Evolutionary conservation across 2,113 vertebrate species (phyloP).

Genomic region (Plecturocebus donacophilus): DNA sequence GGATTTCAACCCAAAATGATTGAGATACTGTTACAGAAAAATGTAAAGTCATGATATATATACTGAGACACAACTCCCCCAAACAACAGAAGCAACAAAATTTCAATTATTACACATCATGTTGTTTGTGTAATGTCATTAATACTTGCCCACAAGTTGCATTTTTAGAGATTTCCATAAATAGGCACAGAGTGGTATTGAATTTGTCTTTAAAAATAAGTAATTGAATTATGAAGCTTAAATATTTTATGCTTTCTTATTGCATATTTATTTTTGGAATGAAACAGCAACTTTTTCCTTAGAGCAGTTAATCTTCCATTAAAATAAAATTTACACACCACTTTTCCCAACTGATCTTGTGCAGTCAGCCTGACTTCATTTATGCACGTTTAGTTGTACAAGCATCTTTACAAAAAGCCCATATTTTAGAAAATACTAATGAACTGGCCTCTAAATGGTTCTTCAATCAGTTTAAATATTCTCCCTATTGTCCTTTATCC

Average conservation of each 20-base stretch:
- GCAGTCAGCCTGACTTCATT: background rate
- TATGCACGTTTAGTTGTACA: conserved; percentile 41
- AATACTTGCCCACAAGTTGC: background rate
- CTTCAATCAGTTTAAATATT: background rate
- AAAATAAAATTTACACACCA: conserved; percentile 39
- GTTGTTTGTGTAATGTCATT: background rate
- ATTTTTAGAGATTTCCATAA: conserved; percentile 15
- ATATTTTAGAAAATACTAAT: conserved; percentile 28
- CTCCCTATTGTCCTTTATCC: conserved; percentile 34
- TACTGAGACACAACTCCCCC: background rate
- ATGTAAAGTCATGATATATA: background rate
- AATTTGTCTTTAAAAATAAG: conserved; percentile 43
- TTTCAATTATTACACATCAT: background rate
- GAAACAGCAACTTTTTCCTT: conserved; percentile 50
- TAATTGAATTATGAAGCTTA: conserved; percentile 35
- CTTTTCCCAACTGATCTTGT: conserved; percentile 18
- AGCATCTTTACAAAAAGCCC: conserved; percentile 16
- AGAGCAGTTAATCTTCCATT: conserved; percentile 33
- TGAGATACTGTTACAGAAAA: background rate
- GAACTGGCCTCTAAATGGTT: background rate
- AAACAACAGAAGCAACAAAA: background rate
- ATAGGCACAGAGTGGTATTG: background rate
- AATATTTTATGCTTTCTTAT: conserved; percentile 62
- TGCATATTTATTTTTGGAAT: conserved; percentile 33
- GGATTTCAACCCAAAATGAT: background rate